Evolutionary conservation across 2,888 invertebrate genomes (phyloP).

Genomic region (Patella depressa): DNA sequence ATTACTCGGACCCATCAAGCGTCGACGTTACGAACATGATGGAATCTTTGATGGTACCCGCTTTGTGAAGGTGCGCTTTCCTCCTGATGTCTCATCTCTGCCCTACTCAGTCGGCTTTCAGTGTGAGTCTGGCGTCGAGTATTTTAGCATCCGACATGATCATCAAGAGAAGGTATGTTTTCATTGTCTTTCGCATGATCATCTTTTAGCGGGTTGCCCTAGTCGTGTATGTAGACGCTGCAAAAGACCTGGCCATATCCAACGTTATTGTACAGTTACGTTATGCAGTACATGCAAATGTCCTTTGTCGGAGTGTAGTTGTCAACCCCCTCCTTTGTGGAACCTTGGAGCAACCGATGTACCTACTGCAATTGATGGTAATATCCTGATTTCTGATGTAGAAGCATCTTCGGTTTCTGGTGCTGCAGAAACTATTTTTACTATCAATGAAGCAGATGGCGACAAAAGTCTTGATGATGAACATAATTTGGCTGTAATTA

Average conservation of each 20-base stretch:
- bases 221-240: not conserved
- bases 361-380: not conserved
- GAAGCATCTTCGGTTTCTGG: too few species aligned
- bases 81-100: not conserved
- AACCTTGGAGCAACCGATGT: not conserved
- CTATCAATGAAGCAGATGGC: too few species aligned
- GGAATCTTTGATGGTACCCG: not conserved
- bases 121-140: not conserved
- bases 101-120: not conserved
- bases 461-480: not conserved
- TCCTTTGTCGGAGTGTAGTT: not conserved
- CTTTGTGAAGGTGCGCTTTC: not conserved
- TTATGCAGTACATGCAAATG: too few species aligned
- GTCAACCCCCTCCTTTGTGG: not conserved
- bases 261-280: not conserved
- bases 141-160: not conserved
- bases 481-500: too few species aligned
- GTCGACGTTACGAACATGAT: not conserved
- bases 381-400: too few species aligned
- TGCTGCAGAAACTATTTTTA: too few species aligned
- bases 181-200: not conserved
- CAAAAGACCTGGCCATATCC: not conserved
- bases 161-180: not conserved
- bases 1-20: not conserved
- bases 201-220: not conserved